Evolutionary conservation across 2,888 invertebrate species (phyloP).

Genomic region (Aporophyla lueneburgensis): DNA sequence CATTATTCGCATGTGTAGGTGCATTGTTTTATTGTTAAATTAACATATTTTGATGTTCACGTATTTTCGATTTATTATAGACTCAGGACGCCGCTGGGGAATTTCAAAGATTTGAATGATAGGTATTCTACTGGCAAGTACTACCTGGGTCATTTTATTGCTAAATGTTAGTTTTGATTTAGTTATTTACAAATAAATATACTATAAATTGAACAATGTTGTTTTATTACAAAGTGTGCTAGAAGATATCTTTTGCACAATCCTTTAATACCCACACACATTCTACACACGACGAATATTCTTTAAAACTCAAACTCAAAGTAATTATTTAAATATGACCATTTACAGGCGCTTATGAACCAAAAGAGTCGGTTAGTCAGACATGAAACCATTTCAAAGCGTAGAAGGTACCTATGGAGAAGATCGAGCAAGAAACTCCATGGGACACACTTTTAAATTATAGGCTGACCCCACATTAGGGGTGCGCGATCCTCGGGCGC

Average conservation of each 20-base stretch:
- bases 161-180: slow-evolving; percentile 84
- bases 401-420: too few species aligned
- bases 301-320: too few species aligned
- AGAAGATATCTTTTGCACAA: not conserved
- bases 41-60: slow-evolving; percentile 83
- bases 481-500: too few species aligned
- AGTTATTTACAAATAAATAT: slow-evolving; percentile 87
- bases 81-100: slow-evolving; percentile 80
- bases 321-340: too few species aligned
- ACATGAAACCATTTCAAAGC: too few species aligned
- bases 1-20: slow-evolving; percentile 84
- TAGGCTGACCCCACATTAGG: too few species aligned
- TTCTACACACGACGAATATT: not conserved
- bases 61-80: slow-evolving; percentile 79
- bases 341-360: too few species aligned
- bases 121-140: slow-evolving; percentile 77
- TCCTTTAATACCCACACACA: not conserved
- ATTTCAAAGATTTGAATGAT: slow-evolving; percentile 76
- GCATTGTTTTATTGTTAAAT: slow-evolving; percentile 84
- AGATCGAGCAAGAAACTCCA: too few species aligned
- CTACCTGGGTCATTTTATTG: slow-evolving; percentile 84
- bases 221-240: slow-evolving; percentile 40
- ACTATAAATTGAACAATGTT: slow-evolving; percentile 69
- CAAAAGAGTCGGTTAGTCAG: too few species aligned
- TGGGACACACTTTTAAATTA: too few species aligned